Percentiles rank a stretch among this genome's conserved stretches.
Evolutionary conservation across 2,888 invertebrate genomes (phyloP).

Genomic region (Tenthredo scrophulariae): DNA sequence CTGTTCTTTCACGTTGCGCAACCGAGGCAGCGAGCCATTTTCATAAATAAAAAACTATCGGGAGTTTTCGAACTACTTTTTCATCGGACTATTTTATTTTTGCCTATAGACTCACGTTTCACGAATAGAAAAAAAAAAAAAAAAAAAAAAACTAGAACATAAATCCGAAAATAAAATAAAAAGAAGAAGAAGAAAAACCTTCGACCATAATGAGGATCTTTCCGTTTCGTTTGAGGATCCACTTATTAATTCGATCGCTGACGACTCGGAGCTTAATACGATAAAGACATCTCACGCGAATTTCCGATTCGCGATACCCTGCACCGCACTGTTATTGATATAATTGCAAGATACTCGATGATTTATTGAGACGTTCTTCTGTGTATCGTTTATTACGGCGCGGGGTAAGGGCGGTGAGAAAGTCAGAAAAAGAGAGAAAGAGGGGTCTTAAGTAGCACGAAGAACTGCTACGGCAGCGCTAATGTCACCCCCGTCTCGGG

Average conservation of each 20-base stretch:
- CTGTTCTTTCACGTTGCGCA: background rate
- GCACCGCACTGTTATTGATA: conserved; percentile 69
- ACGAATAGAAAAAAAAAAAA: background rate
- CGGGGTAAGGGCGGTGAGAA: conserved; percentile 16
- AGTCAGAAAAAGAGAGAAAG: conserved; percentile 55
- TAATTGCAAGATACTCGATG: conserved; percentile 72
- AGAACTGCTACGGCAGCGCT: conserved; percentile 75
- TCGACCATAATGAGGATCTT: background rate
- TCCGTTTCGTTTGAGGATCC: background rate
- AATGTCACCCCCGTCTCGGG: conserved; percentile 73
- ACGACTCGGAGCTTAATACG: background rate
- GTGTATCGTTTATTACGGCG: conserved; percentile 59
- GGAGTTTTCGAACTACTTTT: conserved; percentile 1
- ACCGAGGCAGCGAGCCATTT: background rate
- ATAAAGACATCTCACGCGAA: conserved; percentile 58
- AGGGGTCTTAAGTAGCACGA: conserved; percentile 66
- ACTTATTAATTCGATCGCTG: background rate
- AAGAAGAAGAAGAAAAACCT: background rate
- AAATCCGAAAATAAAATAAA: background rate
- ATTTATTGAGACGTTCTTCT: conserved; percentile 66
- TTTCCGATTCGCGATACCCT: conserved; percentile 68
- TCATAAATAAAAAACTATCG: background rate
- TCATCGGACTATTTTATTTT: background rate
- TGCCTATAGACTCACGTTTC: background rate
- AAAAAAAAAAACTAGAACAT: background rate